Evolutionary conservation across 2,888 invertebrate genomes (phyloP), one percentile per base, ranked within the genome.

Genomic region (Lithophane leautieri): DNA sequence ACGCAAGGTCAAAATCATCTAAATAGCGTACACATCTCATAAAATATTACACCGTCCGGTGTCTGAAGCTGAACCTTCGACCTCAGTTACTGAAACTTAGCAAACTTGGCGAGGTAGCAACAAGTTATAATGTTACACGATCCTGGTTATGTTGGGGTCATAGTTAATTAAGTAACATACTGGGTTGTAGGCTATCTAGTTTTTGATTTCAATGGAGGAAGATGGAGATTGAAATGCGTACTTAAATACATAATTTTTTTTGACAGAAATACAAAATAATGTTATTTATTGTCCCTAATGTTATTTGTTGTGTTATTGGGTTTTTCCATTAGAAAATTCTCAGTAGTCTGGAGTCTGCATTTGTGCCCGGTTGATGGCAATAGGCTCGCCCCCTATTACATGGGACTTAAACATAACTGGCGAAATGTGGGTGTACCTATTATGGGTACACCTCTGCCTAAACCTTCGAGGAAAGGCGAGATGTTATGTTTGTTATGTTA

Each of bases 121-220:
- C 81, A 81, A 79, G 80, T 79, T 79, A 34, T 63, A 72, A 67
- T 56, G 84, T 81, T 22, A 61, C 68, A 69, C 34, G 50, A 83
- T 56, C 44, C 50, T 63, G 44, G 61, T 54, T 67, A 52, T 68
- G 25, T 56, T 34, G 12, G 28, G 80, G 68, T 72, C 65, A 52
- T 25, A 50, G 19, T 60, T 79, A 80, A 79, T 80, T 71, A 52
- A 76, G n/a, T 56, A 56, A 63, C 25, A 73, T 9, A 58, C 54
- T 50, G 34, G 19, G 14, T 28, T 47, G 3, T 6, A 42, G 3
- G 28, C 12, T 19, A 47, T 52, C 7, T 56, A 54, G 40, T 11
- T 12, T 54, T 70, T 60, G n/a, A 52, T 60, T 58, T 47, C 6
- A 78, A 69, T 50, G 14, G 2, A 28, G 4, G 34, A 28, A 44